Percentiles rank a stretch among this genome's conserved stretches.
Conservation (phyloP, 2,888 invertebrate genomes). For the Drosophila meridiana region DNA sequence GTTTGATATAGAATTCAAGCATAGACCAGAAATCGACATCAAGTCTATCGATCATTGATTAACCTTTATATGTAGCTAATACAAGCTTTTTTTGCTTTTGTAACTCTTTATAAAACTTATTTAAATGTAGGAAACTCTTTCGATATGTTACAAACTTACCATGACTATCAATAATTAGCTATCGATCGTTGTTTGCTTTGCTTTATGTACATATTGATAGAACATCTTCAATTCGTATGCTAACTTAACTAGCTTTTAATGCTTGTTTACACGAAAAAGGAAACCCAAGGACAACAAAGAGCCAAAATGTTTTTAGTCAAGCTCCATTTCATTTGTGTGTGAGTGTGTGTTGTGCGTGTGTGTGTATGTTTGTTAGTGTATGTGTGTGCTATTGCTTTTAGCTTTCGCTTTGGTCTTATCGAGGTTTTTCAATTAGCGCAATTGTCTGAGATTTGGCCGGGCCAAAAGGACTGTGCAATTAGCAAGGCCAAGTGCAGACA, state of each 20-base stretch:
- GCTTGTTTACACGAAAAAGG: conserved; percentile 28
- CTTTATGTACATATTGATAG: background rate
- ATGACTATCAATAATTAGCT: background rate
- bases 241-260: conserved; percentile 9
- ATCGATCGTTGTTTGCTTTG: background rate
- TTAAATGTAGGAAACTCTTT: background rate
- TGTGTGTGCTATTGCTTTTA: conserved; percentile 5
- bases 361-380: background rate
- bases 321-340: conserved; percentile 6
- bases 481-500: conserved; percentile 77
- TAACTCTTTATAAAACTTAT: background rate
- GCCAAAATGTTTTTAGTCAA: conserved; percentile 4
- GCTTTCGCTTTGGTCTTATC: conserved; percentile 62
- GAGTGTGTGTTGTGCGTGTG: background rate
- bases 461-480: conserved; percentile 70
- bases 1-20: background rate
- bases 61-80: background rate
- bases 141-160: background rate
- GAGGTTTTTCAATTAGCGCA: conserved; percentile 77
- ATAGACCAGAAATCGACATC: background rate
- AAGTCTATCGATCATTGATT: background rate
- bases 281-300: conserved; percentile 27
- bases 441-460: conserved; percentile 74
- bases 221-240: background rate
- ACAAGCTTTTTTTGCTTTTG: background rate